Evolutionary conservation across 2,797 vertebrate genomes (phyloP).

Genomic region (Lophotriccus pileatus): DNA sequence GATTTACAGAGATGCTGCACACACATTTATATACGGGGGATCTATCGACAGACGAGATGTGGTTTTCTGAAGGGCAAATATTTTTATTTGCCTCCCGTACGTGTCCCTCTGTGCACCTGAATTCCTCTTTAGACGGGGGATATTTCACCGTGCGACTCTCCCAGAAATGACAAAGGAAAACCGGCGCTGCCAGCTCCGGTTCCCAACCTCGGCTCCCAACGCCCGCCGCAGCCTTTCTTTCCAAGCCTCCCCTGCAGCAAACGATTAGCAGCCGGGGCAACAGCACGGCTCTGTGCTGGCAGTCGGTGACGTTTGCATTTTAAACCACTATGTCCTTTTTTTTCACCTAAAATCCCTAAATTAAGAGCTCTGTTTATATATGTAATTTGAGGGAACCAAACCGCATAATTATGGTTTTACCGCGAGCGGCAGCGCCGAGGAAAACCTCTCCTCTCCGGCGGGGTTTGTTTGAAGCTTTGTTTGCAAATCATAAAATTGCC

Average conservation of each 20-base stretch:
- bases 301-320: not conserved
- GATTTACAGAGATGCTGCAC: not conserved
- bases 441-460: not conserved
- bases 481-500: conserved; percentile 37
- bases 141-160: not conserved
- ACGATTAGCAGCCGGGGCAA: not conserved
- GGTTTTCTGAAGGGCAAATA: not conserved
- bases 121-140: not conserved
- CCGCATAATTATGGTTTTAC: not conserved
- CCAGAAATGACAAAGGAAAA: not conserved
- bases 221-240: not conserved
- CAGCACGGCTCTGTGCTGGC: not conserved
- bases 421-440: not conserved
- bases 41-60: not conserved
- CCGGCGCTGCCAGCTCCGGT: not conserved
- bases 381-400: not conserved
- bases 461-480: conserved; percentile 55
- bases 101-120: not conserved
- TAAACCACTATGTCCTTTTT: not conserved
- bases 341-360: not conserved
- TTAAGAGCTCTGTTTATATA: not conserved
- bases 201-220: not conserved
- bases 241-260: not conserved
- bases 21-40: not conserved
- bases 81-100: not conserved